Percentiles rank a stretch among this genome's conserved stretches.
Conservation (phyloP, 2,797 vertebrate species). For the Rhynchonycteris naso region DNA sequence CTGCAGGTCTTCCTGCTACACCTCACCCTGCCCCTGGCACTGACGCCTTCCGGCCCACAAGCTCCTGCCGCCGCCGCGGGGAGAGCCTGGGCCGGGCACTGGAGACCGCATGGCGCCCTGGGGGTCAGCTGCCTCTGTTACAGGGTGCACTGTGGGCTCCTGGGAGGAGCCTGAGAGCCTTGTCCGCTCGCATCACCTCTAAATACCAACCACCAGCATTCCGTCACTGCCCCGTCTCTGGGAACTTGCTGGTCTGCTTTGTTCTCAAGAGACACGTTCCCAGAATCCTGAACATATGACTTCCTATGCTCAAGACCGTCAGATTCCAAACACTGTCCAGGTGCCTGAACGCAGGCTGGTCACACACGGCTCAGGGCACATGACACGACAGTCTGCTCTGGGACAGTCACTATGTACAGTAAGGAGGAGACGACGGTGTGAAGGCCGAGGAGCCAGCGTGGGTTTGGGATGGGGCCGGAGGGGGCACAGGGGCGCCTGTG, state of each 20-base stretch:
- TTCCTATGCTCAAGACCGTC: too few species aligned
- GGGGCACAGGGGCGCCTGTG: neutral
- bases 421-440: neutral
- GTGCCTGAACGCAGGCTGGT: neutral
- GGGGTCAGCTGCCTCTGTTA: neutral
- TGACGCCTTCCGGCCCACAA: neutral
- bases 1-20: neutral
- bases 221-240: neutral
- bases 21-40: neutral
- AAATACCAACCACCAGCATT: neutral
- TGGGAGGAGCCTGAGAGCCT: neutral
- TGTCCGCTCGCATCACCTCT: neutral
- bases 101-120: too few species aligned
- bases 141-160: neutral
- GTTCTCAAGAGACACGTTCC: too few species aligned
- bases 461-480: fast-evolving
- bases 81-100: too few species aligned
- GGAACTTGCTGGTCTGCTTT: neutral
- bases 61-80: neutral
- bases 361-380: neutral
- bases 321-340: too few species aligned
- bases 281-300: neutral
- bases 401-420: too few species aligned
- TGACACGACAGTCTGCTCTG: neutral
- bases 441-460: neutral